Conservation (phyloP, 2,113 vertebrate genomes). For the Dryoscopus gambensis region DNA sequence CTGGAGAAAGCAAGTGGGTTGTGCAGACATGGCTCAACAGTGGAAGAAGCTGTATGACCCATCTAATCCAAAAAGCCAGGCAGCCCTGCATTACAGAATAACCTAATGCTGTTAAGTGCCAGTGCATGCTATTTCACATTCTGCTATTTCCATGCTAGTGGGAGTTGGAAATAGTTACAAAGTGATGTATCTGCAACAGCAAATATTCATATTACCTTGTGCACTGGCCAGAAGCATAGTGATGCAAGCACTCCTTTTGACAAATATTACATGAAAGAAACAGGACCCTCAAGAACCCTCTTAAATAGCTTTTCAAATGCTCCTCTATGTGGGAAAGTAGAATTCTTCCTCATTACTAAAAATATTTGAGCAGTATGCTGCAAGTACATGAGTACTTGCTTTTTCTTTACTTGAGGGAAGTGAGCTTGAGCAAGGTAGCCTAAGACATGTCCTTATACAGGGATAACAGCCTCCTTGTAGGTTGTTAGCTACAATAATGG, state of each 20-base stretch:
- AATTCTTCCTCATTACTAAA: constrained; percentile 40
- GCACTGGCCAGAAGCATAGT: background rate
- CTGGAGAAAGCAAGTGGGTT: background rate
- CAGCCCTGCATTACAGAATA: constrained; percentile 23
- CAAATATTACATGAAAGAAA: background rate
- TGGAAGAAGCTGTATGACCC: background rate
- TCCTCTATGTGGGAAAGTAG: constrained; percentile 44
- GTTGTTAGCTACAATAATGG: background rate
- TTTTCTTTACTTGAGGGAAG: constrained; percentile 2
- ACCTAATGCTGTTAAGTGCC: constrained; percentile 10
- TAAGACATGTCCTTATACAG: constrained; percentile 15
- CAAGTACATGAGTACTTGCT: constrained; percentile 11
- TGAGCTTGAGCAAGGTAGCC: constrained; percentile 38
- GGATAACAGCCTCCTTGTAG: background rate
- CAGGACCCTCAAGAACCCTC: background rate
- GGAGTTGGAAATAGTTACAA: constrained; percentile 37
- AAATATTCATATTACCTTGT: constrained; percentile 18
- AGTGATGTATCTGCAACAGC: background rate
- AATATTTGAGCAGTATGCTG: background rate
- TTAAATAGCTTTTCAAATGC: constrained; percentile 19
- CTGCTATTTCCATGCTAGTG: background rate
- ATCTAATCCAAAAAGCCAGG: background rate
- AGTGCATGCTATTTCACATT: background rate
- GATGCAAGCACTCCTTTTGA: background rate
- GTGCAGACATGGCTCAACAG: background rate